Evolutionary conservation across 2,888 invertebrate genomes (phyloP).

Genomic region (Phyllotreta striolata): DNA sequence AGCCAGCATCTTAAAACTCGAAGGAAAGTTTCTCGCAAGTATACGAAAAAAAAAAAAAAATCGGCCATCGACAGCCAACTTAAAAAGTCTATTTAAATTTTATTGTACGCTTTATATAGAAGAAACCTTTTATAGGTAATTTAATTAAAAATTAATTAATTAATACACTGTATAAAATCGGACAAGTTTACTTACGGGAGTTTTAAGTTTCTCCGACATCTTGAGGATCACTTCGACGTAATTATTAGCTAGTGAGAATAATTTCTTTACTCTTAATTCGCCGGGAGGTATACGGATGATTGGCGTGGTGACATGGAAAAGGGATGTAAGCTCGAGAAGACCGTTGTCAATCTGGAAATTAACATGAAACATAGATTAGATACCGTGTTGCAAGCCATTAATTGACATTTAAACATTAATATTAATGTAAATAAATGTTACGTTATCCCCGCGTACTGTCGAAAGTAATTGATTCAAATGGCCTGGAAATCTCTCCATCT

Average conservation of each 20-base stretch:
- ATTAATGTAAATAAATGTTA: not conserved
- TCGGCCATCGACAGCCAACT: not conserved
- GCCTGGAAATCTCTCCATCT: too few relatives aligned
- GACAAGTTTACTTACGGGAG: slow-evolving; percentile 48
- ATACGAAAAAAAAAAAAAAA: too few relatives aligned
- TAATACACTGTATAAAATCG: slow-evolving; percentile 5
- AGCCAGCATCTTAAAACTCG: too few relatives aligned
- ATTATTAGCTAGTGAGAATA: slow-evolving; percentile 72
- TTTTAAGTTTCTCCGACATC: slow-evolving; percentile 49
- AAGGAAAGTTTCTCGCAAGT: too few relatives aligned
- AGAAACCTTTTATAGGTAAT: not conserved
- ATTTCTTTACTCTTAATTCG: slow-evolving; percentile 72
- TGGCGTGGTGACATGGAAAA: slow-evolving; percentile 67
- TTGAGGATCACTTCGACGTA: slow-evolving; percentile 69
- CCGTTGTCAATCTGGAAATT: slow-evolving; percentile 67
- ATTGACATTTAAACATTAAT: slow-evolving; percentile 6
- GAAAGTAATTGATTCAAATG: too few relatives aligned
- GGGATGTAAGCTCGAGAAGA: slow-evolving; percentile 64
- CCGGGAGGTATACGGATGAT: slow-evolving; percentile 72
- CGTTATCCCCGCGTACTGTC: too few relatives aligned
- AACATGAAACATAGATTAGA: slow-evolving; percentile 5
- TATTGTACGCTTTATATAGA: not conserved
- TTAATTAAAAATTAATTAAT: slow-evolving; percentile 3
- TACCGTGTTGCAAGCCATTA: not conserved
- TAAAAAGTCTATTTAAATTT: not conserved